phyloP scores from a whole-genome alignment of 1,140 invertebrate genomes.

The Penaeus indicus region DNA sequence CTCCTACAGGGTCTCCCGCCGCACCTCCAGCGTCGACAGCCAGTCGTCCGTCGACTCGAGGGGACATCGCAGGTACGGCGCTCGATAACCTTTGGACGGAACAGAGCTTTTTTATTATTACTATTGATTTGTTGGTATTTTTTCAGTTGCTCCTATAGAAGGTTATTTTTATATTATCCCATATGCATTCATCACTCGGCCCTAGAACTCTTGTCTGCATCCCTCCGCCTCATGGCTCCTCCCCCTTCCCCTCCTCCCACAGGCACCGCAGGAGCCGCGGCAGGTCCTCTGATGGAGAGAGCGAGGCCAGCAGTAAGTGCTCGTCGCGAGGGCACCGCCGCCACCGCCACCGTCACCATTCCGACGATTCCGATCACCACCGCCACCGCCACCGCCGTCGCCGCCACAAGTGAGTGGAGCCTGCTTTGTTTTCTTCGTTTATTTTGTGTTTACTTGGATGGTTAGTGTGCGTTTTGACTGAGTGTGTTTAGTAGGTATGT shows the following conservation, averaged over 20 bases:
- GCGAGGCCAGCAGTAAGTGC: constrained; percentile 64
- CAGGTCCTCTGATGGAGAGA: constrained; percentile 62
- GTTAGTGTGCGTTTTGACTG: neutral
- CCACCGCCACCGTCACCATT: constrained; percentile 56
- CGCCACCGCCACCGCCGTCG: constrained; percentile 64
- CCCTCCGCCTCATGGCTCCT: too few species aligned
- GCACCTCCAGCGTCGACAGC: constrained; percentile 81
- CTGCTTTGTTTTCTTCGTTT: neutral
- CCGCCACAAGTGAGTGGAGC: constrained; percentile 63
- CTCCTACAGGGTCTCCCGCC: constrained; percentile 72
- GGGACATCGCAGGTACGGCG: constrained; percentile 66
- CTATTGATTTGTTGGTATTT: too few species aligned
- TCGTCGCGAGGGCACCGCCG: constrained; percentile 57
- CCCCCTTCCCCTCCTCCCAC: neutral
- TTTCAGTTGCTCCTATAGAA: too few species aligned
- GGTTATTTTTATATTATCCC: too few species aligned
- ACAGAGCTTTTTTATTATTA: too few species aligned
- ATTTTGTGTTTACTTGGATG: neutral
- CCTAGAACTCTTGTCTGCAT: too few species aligned
- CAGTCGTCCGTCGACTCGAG: constrained; percentile 82
- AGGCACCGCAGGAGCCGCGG: constrained; percentile 67
- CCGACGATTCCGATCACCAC: constrained; percentile 62
- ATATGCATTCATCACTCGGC: too few species aligned
- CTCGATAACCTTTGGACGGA: neutral
- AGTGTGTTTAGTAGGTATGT: neutral